Percentiles rank a stretch among this genome's conserved stretches.
phyloP scores from a whole-genome alignment of 1,140 invertebrate genomes.

The Cydia fagiglandana region DNA sequence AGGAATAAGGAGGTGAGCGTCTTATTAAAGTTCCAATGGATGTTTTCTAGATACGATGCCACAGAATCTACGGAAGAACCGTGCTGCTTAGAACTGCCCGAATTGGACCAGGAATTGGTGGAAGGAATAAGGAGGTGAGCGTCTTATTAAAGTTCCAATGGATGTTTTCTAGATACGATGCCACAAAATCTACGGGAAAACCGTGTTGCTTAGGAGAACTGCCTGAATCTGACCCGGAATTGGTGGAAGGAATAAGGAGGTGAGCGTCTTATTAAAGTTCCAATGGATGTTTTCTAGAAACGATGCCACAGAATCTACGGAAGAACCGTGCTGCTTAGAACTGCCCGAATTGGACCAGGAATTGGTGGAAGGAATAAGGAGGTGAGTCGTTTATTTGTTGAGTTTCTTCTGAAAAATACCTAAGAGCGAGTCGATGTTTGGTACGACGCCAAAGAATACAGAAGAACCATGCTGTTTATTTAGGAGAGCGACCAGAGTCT shows the following conservation, averaged over 20 bases:
- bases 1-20: not conserved
- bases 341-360: not conserved
- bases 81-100: slow-evolving; percentile 49
- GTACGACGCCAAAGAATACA: slow-evolving; percentile 53
- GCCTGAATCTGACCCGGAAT: not conserved
- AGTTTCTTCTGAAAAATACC: slow-evolving; percentile 34
- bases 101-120: slow-evolving; percentile 56
- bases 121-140: slow-evolving; percentile 42
- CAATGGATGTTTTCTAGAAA: not conserved
- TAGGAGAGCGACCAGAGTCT: too few species aligned
- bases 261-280: too few species aligned
- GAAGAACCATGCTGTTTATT: slow-evolving; percentile 43
- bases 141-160: not conserved
- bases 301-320: not conserved
- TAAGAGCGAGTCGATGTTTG: not conserved
- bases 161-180: not conserved
- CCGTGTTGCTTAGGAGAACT: not conserved
- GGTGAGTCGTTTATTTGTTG: not conserved
- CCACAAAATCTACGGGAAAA: not conserved
- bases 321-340: not conserved
- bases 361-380: not conserved
- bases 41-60: slow-evolving; percentile 39
- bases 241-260: slow-evolving; percentile 31
- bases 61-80: slow-evolving; percentile 57
- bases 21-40: too few species aligned